Percentiles rank a stretch among this genome's conserved stretches.
Conservation (phyloP, 2,113 vertebrate genomes). For the Podarcis cretensis region DNA sequence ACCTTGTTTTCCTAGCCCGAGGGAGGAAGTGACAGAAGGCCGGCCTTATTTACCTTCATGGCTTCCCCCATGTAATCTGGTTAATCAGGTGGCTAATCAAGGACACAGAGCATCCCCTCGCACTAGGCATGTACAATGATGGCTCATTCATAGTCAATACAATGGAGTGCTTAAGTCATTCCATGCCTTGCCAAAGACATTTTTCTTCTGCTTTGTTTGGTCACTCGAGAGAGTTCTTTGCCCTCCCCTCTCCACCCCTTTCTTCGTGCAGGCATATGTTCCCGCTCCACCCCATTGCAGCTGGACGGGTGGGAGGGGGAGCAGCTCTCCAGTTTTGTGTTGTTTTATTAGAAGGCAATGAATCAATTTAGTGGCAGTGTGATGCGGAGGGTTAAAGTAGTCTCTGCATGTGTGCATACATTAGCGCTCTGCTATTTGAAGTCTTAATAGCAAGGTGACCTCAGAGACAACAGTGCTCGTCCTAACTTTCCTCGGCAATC, state of each 20-base stretch:
- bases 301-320: slow-evolving; percentile 74
- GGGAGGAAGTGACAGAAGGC: slow-evolving; percentile 94
- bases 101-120: slow-evolving; percentile 80
- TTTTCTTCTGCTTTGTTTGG: slow-evolving; percentile 84
- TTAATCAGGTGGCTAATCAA: slow-evolving; percentile 98
- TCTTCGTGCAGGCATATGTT: slow-evolving; percentile 90
- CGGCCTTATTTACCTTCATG: slow-evolving; percentile 91
- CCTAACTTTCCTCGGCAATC: slow-evolving; percentile 58
- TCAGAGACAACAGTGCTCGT: slow-evolving; percentile 43
- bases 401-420: slow-evolving; percentile 52
- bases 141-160: slow-evolving; percentile 94
- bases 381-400: slow-evolving; percentile 66
- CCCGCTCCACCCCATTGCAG: slow-evolving; percentile 84
- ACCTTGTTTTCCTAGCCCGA: slow-evolving; percentile 64
- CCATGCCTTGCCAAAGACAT: slow-evolving; percentile 83
- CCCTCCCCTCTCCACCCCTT: slow-evolving; percentile 8
- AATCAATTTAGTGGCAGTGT: slow-evolving; percentile 65
- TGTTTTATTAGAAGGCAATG: slow-evolving; percentile 60
- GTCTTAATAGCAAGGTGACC: slow-evolving; percentile 65
- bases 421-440: slow-evolving; percentile 71
- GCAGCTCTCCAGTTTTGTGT: slow-evolving; percentile 54
- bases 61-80: slow-evolving; percentile 92
- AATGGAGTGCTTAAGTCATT: slow-evolving; percentile 96
- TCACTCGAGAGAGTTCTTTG: slow-evolving; percentile 76
- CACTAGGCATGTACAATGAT: slow-evolving; percentile 81